These are phyloP conservation scores for Lagodon rhomboides DNA, from an alignment of 2,797 vertebrate genomes.

Conservation along the genomic window DNA sequence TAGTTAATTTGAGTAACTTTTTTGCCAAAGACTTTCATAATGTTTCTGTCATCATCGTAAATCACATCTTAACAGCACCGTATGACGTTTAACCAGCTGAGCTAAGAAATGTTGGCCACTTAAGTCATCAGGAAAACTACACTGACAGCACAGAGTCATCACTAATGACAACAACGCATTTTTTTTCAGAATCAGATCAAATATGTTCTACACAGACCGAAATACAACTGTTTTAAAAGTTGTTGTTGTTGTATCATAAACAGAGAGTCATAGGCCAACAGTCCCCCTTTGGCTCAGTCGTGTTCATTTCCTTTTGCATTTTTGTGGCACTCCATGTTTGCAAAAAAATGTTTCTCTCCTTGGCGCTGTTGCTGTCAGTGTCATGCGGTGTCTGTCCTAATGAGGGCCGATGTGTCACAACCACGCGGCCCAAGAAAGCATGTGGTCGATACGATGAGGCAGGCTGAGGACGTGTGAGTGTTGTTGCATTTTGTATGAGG, in stretches of 20 bases:
- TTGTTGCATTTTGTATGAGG: slow-evolving; percentile 45
- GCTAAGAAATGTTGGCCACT: no score
- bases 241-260: background rate
- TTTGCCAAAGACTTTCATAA: no score
- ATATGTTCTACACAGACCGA: background rate
- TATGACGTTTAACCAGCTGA: no score
- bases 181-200: no score
- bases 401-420: slow-evolving; percentile 45
- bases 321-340: background rate
- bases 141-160: no score
- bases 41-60: no score
- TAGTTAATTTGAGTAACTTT: no score
- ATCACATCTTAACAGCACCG: no score
- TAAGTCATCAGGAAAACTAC: no score
- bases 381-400: slow-evolving; percentile 15
- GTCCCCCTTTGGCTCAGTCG: background rate
- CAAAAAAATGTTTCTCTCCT: background rate
- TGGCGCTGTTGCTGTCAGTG: slow-evolving; percentile 16
- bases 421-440: slow-evolving; percentile 36
- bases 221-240: no score
- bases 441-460: slow-evolving; percentile 32
- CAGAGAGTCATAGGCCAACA: background rate
- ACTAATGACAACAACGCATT: no score
- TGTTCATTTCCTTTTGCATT: background rate
- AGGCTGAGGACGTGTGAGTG: slow-evolving; percentile 18